Conservation (phyloP, 2,113 vertebrate species). For the Lanius collurio region DNA sequence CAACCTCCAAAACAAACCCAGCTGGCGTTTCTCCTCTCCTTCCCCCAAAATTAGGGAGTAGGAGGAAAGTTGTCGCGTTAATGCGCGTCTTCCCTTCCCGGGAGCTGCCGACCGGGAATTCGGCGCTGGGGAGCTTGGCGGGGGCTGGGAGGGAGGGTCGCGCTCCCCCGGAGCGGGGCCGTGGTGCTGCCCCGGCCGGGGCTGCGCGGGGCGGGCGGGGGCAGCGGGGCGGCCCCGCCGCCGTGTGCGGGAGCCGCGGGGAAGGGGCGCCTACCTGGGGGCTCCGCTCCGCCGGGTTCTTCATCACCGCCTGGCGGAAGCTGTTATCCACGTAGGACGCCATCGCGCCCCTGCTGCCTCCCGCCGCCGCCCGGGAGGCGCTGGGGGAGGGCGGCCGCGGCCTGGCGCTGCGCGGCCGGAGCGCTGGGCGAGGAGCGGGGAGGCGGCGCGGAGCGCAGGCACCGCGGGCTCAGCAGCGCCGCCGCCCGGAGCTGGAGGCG, state of each 20-base stretch:
- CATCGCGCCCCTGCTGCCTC: too few species aligned
- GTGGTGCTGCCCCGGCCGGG: neutral
- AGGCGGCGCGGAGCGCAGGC: too few species aligned
- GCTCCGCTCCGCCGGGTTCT: too few species aligned
- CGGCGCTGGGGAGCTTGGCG: neutral
- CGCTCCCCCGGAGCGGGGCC: neutral
- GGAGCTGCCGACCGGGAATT: neutral
- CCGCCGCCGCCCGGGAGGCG: too few species aligned
- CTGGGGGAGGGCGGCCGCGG: too few species aligned
- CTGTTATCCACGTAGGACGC: too few species aligned
- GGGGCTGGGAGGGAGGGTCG: neutral
- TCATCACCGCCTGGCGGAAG: too few species aligned
- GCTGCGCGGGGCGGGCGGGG: neutral
- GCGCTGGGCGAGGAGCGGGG: too few species aligned
- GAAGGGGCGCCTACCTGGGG: too few species aligned
- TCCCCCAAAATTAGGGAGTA: neutral
- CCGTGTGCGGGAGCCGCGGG: too few species aligned
- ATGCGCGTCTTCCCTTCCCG: neutral
- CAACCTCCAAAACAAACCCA: neutral
- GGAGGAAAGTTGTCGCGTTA: neutral
- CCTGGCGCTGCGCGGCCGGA: too few species aligned
- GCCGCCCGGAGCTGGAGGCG: neutral
- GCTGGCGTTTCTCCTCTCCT: neutral
- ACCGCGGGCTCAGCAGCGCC: slow-evolving; percentile 18
- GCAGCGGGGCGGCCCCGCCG: neutral